Evolutionary conservation across 92 coral and sea anemone genomes (phyloP), one percentile per base, ranked within the genome.

Genomic region (Porites cylindrica): DNA sequence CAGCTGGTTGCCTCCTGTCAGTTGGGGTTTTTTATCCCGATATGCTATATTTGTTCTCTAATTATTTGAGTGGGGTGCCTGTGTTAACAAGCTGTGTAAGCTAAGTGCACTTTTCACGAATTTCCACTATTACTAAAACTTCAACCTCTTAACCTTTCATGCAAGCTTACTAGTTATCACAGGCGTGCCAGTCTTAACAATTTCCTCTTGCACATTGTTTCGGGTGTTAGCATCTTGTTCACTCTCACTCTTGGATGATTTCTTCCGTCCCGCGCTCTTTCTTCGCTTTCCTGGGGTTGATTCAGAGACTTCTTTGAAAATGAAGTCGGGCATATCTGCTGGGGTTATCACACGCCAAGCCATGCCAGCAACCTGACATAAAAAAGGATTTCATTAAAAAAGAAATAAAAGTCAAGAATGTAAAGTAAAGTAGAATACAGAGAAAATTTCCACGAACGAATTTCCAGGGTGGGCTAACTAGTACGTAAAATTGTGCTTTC

Each of bases 341-440:
- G 98, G 96, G 3, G 98, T 91, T 32, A 96, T 91, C 10, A 96
- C 73, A 10, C 99, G 93, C 99, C 98, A 96, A 0, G 95, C 85
- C 99, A 96, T 93, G 18, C 88, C 58, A 29, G 85, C 86, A 54
- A 92, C 82, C 97, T 89, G 83, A 70, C 50, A 70, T 20, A 64
- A 24, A 81, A 65, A 24, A 0, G 54, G 7, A 19, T 23, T 8
- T 11, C 7, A 38, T 3, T 38, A 38, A 38, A 19, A 67, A 19
- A 13, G 72, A 13, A 24, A 67, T 19, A 11, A 19, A 50, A 20
- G 10, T 17, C 51, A 2, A 56, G 4, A 56, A 56, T 14, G 8
- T 10, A 0, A 56, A 56, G 0, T n/a, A 74, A 12, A 1, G 26
- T 52, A 7, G n/a, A 18, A 6, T 74, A 26, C 9, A 10, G 13